Conservation (phyloP, 2,888 invertebrate species). For the Conchocele bisecta region DNA sequence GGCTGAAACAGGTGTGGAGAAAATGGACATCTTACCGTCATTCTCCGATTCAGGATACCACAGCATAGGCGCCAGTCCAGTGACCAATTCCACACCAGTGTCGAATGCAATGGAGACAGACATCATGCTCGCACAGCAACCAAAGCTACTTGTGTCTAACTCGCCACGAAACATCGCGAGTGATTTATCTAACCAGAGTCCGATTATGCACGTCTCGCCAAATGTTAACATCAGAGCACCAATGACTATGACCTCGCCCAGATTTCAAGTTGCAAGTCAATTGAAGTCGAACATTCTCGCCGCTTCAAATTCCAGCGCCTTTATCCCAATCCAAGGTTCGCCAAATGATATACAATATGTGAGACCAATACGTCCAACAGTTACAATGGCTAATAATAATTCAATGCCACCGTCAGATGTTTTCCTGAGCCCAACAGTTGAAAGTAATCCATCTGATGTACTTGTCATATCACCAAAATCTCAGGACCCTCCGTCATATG, state of each 20-base stretch:
- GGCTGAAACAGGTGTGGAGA: conserved; percentile 49
- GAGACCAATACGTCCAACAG: conserved; percentile 71
- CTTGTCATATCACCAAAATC: conserved; percentile 32
- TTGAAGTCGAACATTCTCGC: conserved; percentile 21
- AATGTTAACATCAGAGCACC: conserved; percentile 9
- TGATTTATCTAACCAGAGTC: not conserved
- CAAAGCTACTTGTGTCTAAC: conserved; percentile 27
- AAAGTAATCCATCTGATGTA: not conserved
- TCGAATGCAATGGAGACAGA: conserved; percentile 23
- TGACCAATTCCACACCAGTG: conserved; percentile 58
- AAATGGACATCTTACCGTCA: conserved; percentile 31
- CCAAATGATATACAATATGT: conserved; percentile 53
- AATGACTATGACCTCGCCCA: not conserved
- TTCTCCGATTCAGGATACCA: conserved; percentile 71
- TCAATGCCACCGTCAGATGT: conserved; percentile 11
- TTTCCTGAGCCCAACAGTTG: conserved; percentile 13
- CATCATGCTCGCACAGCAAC: conserved; percentile 7
- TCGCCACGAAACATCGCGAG: conserved; percentile 38
- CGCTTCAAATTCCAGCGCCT: conserved; percentile 64
- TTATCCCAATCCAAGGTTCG: conserved; percentile 73
- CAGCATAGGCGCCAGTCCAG: conserved; percentile 65
- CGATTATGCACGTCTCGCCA: conserved; percentile 8
- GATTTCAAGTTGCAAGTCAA: not conserved
- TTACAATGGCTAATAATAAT: conserved; percentile 64
- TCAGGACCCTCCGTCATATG: conserved; percentile 57